Percentiles rank a stretch among this genome's conserved stretches.
Conservation (phyloP, 1,140 invertebrate genomes). For the Hycleus phaleratus region DNA sequence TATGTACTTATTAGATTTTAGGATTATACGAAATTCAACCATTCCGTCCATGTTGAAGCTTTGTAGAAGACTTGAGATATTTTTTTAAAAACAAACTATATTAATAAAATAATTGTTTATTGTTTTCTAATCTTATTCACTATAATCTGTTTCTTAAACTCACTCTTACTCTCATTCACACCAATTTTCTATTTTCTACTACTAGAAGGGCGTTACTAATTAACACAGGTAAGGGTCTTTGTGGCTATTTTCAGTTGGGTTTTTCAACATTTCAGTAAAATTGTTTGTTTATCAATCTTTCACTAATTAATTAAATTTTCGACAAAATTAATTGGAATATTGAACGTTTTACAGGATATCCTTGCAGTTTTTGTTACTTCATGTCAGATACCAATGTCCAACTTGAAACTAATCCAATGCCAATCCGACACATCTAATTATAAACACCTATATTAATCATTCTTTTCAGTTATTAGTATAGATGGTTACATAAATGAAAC, state of each 20-base stretch:
- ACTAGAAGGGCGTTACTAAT: too few relatives aligned
- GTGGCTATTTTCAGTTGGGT: too few relatives aligned
- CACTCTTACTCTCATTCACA: too few relatives aligned
- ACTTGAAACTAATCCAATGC: constrained; percentile 6
- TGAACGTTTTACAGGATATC: constrained; percentile 22
- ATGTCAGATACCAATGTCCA: constrained; percentile 28
- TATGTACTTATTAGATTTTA: constrained; percentile 10
- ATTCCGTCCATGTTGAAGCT: constrained; percentile 8
- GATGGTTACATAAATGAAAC: too few relatives aligned
- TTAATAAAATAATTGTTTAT: constrained; percentile 4
- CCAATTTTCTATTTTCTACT: too few relatives aligned
- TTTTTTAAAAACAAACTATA: constrained; percentile 1
- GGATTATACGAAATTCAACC: background rate
- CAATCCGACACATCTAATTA: background rate
- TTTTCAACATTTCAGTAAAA: too few relatives aligned
- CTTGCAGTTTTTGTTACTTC: constrained; percentile 24
- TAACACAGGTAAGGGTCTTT: background rate
- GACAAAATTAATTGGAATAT: too few relatives aligned
- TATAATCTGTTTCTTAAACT: too few relatives aligned
- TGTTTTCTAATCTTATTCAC: too few relatives aligned
- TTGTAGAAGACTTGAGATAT: constrained; percentile 1
- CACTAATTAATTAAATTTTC: constrained; percentile 1
- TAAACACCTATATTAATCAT: background rate
- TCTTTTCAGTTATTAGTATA: too few relatives aligned
- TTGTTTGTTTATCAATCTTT: too few relatives aligned